These are phyloP conservation scores for Drosophila subpulchrella DNA, from an alignment of 1,140 invertebrate species.

Conservation along the genomic window DNA sequence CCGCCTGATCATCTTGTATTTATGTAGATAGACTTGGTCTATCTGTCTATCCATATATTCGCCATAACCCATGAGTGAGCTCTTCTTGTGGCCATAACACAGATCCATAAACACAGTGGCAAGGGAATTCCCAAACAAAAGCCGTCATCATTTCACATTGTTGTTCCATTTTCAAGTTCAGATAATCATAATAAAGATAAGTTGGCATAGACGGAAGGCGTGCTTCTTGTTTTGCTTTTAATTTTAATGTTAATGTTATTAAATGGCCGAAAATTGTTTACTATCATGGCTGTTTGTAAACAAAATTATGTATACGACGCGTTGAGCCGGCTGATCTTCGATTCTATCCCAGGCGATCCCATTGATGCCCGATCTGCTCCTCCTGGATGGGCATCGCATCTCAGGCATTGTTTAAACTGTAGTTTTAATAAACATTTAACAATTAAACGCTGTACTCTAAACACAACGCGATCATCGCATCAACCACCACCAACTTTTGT, in stretches of 20 bases:
- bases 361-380: constrained; percentile 46
- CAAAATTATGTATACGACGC: constrained; percentile 82
- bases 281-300: constrained; percentile 82
- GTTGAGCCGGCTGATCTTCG: constrained; percentile 44
- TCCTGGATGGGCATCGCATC: constrained; percentile 3
- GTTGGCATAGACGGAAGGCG: constrained; percentile 40
- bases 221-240: constrained; percentile 74
- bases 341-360: constrained; percentile 61
- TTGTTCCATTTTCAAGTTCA: constrained; percentile 68
- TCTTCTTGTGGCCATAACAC: constrained; percentile 10
- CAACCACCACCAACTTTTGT: constrained; percentile 41
- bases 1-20: constrained; percentile 7
- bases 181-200: constrained; percentile 83
- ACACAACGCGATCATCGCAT: constrained; percentile 43
- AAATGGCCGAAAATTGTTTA: constrained; percentile 83
- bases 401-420: constrained; percentile 75
- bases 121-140: constrained; percentile 80
- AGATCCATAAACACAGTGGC: constrained; percentile 38
- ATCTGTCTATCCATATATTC: no score
- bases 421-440: constrained; percentile 83
- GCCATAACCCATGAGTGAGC: neutral
- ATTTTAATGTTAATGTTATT: constrained; percentile 84
- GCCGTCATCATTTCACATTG: constrained; percentile 63
- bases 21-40: neutral
- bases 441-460: constrained; percentile 81